Percentiles rank a stretch among this genome's conserved stretches.
phyloP scores from a whole-genome alignment of 2,888 invertebrate genomes.

The Lepas anatifera region DNA sequence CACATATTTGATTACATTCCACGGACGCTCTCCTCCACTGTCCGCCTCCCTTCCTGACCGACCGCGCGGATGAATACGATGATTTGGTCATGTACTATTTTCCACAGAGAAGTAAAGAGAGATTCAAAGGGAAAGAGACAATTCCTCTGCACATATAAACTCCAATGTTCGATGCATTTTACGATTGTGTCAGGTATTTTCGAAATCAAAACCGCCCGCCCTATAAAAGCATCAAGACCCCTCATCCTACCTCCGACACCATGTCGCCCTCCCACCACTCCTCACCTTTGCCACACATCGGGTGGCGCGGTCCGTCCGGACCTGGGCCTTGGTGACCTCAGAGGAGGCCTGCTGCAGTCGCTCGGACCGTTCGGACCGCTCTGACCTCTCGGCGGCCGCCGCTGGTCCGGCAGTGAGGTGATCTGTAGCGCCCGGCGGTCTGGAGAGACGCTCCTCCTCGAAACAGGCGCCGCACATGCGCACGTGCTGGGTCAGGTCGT shows the following conservation, averaged over 20 bases:
- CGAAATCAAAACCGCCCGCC: not conserved
- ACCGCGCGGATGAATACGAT: too few relatives aligned
- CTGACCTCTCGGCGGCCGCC: conserved; percentile 13
- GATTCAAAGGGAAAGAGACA: not conserved
- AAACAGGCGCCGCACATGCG: conserved; percentile 26
- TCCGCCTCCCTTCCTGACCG: too few relatives aligned
- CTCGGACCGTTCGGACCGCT: conserved; percentile 19
- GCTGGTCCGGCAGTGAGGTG: not conserved
- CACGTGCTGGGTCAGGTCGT: conserved; percentile 27
- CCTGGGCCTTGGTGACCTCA: not conserved
- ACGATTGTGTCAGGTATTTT: too few relatives aligned
- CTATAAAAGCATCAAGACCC: too few relatives aligned
- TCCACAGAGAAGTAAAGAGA: too few relatives aligned
- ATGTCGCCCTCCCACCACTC: too few relatives aligned
- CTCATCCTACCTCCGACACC: too few relatives aligned
- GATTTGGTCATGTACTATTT: too few relatives aligned
- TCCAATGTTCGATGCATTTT: too few relatives aligned
- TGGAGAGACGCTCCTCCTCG: conserved; percentile 18
- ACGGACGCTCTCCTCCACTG: too few relatives aligned
- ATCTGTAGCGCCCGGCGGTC: not conserved
- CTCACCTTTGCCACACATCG: conserved; percentile 26
- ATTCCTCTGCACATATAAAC: not conserved
- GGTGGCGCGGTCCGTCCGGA: conserved; percentile 21
- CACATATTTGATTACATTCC: too few relatives aligned
- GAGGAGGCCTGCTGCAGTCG: not conserved